A percentile compares a stretch with the other conserved stretches of the same genome.
These are phyloP conservation scores for Moxostoma hubbsi DNA, from an alignment of 2,797 vertebrate species.

Conservation along the genomic window DNA sequence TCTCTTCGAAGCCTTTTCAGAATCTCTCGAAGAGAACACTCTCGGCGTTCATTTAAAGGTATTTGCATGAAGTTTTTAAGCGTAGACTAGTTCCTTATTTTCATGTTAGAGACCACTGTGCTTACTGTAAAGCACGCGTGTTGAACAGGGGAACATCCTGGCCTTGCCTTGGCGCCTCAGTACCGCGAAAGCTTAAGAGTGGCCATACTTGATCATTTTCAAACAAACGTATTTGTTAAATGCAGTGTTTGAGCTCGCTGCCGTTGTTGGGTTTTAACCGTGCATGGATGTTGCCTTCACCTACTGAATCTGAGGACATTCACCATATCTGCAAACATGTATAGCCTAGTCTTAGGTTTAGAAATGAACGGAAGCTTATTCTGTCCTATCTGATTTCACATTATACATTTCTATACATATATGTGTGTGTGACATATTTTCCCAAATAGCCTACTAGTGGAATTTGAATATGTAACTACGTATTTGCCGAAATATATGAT, in stretches of 20 bases:
- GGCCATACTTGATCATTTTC: background rate
- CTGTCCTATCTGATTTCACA: too few species aligned
- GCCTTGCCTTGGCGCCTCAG: conserved; percentile 12
- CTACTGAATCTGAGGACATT: too few species aligned
- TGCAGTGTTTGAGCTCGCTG: background rate
- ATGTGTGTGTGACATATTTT: too few species aligned
- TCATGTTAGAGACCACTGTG: background rate
- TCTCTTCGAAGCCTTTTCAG: background rate
- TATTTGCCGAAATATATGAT: too few species aligned
- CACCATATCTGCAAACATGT: too few species aligned
- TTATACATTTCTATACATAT: too few species aligned
- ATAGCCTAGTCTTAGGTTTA: too few species aligned
- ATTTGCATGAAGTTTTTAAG: background rate
- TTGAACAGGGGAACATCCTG: background rate
- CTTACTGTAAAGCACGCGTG: too few species aligned
- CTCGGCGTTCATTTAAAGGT: conserved; percentile 21
- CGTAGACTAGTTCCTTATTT: background rate
- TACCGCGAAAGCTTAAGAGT: background rate
- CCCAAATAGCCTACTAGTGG: too few species aligned
- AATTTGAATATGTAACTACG: too few species aligned
- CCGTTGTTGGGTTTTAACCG: background rate
- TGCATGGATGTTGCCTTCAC: background rate
- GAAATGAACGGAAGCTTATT: too few species aligned
- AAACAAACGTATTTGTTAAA: background rate
- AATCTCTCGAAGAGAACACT: background rate